phyloP scores from a whole-genome alignment of 2,113 vertebrate species.

The Rhipidura dahli region DNA sequence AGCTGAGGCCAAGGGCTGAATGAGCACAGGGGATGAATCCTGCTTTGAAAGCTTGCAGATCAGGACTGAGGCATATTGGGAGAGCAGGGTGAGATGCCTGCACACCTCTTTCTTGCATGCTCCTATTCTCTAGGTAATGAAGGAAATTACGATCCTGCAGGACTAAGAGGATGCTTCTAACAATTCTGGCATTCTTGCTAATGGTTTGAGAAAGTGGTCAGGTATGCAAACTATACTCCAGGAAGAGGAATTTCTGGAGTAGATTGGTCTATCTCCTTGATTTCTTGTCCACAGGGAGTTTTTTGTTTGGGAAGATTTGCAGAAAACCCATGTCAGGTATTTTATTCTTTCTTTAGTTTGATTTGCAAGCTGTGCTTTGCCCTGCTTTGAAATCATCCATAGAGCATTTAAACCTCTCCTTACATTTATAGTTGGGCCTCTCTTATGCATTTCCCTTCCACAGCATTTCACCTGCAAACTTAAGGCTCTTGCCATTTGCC shows the following conservation, averaged over 20 bases:
- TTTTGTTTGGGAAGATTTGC: not conserved
- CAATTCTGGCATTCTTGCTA: not conserved
- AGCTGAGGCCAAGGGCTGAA: not conserved
- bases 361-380: not conserved
- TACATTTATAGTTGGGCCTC: not conserved
- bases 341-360: not conserved
- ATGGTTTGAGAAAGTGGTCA: not conserved
- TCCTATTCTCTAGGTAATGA: not conserved
- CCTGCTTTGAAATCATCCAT: not conserved
- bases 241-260: not conserved
- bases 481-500: slow-evolving; percentile 31
- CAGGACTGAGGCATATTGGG: not conserved
- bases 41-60: not conserved
- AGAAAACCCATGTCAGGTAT: not conserved
- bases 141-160: not conserved
- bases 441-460: not conserved
- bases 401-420: not conserved
- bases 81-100: not conserved
- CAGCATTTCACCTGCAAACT: slow-evolving; percentile 34
- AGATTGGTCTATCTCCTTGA: not conserved
- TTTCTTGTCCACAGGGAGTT: not conserved
- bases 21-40: not conserved
- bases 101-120: not conserved
- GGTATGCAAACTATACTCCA: not conserved
- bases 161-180: not conserved